Conservation (phyloP, 2,797 vertebrate species). For the Ptychobarbus kaznakovi region DNA sequence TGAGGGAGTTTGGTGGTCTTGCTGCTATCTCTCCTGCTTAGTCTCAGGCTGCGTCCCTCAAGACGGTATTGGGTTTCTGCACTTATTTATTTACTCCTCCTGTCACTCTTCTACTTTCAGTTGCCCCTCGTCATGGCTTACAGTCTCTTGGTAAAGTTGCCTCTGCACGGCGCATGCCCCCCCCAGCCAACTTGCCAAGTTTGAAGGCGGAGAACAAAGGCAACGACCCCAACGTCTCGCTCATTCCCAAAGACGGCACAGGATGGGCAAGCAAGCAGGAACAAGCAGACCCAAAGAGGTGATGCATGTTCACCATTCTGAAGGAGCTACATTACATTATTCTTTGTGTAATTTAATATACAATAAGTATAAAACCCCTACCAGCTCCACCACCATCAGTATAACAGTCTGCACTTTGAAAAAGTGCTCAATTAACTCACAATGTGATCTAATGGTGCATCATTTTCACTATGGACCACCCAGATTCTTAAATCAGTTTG, state of each 20-base stretch:
- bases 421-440: neutral
- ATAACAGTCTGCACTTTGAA: neutral
- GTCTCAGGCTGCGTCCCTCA: slow-evolving; percentile 14
- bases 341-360: neutral
- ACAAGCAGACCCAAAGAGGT: slow-evolving; percentile 95
- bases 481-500: neutral
- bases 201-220: slow-evolving; percentile 99
- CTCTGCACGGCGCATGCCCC: slow-evolving; percentile 96
- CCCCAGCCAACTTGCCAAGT: slow-evolving; percentile 96
- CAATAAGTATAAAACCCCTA: neutral
- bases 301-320: neutral
- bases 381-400: neutral
- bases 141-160: slow-evolving; percentile 99
- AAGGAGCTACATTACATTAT: neutral
- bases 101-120: slow-evolving; percentile 69
- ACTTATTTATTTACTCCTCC: slow-evolving; percentile 12
- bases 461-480: neutral
- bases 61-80: slow-evolving; percentile 14
- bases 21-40: neutral
- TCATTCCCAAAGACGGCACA: slow-evolving; percentile 98
- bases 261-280: slow-evolving; percentile 99
- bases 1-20: slow-evolving; percentile 38
- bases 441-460: neutral
- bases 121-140: slow-evolving; percentile 96
- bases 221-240: slow-evolving; percentile 96